phyloP scores from a whole-genome alignment of 2,113 vertebrate species.

The Cololabis saira region DNA sequence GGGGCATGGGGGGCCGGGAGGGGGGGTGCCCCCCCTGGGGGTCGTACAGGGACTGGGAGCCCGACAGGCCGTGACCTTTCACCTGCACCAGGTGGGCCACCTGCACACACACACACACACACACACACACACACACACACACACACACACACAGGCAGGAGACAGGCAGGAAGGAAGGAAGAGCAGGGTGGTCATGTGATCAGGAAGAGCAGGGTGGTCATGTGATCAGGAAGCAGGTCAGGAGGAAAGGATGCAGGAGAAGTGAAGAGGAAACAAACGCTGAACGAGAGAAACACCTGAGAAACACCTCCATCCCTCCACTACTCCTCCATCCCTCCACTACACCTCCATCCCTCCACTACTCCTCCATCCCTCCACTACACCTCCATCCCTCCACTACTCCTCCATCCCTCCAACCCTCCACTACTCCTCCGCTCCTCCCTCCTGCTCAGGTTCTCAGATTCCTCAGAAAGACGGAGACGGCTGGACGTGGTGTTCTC shows the following conservation, averaged over 20 bases:
- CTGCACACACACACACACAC: conserved; percentile 65
- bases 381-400: too few relatives aligned
- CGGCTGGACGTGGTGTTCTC: neutral
- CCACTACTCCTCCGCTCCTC: too few relatives aligned
- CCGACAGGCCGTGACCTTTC: conserved; percentile 95
- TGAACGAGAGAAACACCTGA: too few relatives aligned
- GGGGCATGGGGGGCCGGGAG: conserved; percentile 95
- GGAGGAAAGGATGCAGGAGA: too few relatives aligned
- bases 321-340: too few relatives aligned
- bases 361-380: too few relatives aligned
- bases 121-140: conserved; percentile 41
- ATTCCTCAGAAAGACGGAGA: neutral
- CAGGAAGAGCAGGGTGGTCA: conserved; percentile 21
- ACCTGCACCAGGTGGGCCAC: conserved; percentile 95
- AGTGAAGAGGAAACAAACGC: conserved; percentile 12
- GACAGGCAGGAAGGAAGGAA: conserved; percentile 49
- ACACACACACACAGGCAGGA: conserved; percentile 44
- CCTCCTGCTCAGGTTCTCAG: too few relatives aligned
- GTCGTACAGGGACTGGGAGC: conserved; percentile 97
- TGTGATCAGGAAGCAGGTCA: too few relatives aligned
- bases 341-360: too few relatives aligned
- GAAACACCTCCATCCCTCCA: too few relatives aligned
- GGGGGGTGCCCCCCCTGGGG: conserved; percentile 93
- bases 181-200: conserved; percentile 29
- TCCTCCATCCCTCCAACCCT: too few relatives aligned